These are phyloP conservation scores for Chlorops oryzae DNA, from an alignment of 1,140 invertebrate genomes.

Conservation along the genomic window DNA sequence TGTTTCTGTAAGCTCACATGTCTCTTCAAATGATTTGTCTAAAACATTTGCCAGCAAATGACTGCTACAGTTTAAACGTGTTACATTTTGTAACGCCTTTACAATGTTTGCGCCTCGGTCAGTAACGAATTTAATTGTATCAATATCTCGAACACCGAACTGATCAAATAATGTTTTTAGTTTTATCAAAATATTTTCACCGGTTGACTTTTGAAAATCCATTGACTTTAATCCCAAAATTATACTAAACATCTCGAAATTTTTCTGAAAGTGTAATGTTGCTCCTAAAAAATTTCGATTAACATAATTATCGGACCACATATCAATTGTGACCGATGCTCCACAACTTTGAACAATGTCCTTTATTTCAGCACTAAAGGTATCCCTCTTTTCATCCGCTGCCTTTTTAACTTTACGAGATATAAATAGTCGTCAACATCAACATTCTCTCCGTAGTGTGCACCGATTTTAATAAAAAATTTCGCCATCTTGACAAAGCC, in stretches of 20 bases:
- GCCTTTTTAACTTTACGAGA: background rate
- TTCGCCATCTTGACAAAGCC: conserved; percentile 12
- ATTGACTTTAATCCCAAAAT: conserved; percentile 20
- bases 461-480: conserved; percentile 14
- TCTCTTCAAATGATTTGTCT: conserved; percentile 10
- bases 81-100: conserved; percentile 13
- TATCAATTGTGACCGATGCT: conserved; percentile 13
- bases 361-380: conserved; percentile 10
- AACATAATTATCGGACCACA: conserved; percentile 19
- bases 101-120: conserved; percentile 13
- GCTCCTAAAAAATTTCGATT: conserved; percentile 18
- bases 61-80: conserved; percentile 15
- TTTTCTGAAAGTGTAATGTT: conserved; percentile 13
- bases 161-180: conserved; percentile 7
- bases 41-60: conserved; percentile 17
- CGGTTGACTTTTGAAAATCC: conserved; percentile 17
- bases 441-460: conserved; percentile 10
- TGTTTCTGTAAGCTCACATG: conserved; percentile 2
- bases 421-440: conserved; percentile 9
- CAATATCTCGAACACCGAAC: conserved; percentile 12
- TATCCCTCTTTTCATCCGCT: conserved; percentile 13
- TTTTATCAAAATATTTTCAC: conserved; percentile 13
- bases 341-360: conserved; percentile 9
- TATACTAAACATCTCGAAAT: conserved; percentile 9
- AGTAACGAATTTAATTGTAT: conserved; percentile 13